Evolutionary conservation across 92 coral and sea anemone genomes (phyloP).

Genomic region (Zoanthus sociatus): DNA sequence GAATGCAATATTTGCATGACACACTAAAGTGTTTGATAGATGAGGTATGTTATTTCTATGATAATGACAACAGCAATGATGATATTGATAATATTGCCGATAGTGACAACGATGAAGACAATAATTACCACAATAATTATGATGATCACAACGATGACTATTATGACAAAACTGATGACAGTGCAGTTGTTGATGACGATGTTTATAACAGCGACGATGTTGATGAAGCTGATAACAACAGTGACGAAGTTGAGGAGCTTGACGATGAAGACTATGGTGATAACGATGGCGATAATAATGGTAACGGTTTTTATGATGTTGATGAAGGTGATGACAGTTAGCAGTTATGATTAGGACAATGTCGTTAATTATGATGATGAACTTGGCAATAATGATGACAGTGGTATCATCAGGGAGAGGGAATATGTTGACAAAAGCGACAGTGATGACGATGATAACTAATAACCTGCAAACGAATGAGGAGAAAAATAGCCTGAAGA

Average conservation of each 20-base stretch:
- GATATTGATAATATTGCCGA: not conserved
- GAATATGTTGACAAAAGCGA: not conserved
- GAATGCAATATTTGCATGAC: constrained; percentile 89
- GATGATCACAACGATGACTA: not conserved
- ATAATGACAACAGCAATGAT: not conserved
- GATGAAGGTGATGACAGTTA: not conserved
- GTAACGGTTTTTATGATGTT: not conserved
- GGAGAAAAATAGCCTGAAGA: no score
- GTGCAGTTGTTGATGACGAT: not conserved
- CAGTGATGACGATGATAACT: not conserved
- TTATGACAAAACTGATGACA: not conserved
- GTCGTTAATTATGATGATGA: not conserved
- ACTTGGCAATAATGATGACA: not conserved
- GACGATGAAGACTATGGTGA: not conserved
- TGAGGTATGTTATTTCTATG: constrained; percentile 58
- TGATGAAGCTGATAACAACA: not conserved
- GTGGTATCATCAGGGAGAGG: not conserved
- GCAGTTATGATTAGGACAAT: no score
- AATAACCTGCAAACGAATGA: no score
- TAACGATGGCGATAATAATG: not conserved
- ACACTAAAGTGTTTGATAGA: constrained; percentile 80
- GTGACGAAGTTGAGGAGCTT: not conserved
- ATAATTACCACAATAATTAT: not conserved
- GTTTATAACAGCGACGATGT: not conserved
- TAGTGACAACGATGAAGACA: not conserved